Percentiles rank a stretch among this genome's conserved stretches.
These are phyloP conservation scores for Neomorphus geoffroyi DNA, from an alignment of 2,797 vertebrate species.

Conservation along the genomic window DNA sequence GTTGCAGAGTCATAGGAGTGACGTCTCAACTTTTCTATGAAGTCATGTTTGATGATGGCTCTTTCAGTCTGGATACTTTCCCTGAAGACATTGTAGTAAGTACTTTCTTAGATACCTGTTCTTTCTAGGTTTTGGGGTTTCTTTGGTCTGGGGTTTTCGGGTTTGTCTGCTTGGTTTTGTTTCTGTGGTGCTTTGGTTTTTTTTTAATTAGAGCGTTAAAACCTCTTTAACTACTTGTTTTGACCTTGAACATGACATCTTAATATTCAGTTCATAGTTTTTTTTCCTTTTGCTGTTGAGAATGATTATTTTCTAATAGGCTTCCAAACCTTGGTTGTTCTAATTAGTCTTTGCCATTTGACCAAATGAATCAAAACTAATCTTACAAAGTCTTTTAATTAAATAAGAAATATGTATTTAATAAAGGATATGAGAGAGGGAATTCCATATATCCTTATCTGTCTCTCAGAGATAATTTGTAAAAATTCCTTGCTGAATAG, in stretches of 20 bases:
- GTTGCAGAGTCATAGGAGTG: slow-evolving; percentile 88
- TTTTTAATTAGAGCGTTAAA: not conserved
- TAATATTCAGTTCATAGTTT: slow-evolving; percentile 36
- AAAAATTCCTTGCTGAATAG: slow-evolving; percentile 57
- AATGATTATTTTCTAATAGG: slow-evolving; percentile 37
- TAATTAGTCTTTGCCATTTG: slow-evolving; percentile 52
- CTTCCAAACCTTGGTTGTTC: slow-evolving; percentile 30
- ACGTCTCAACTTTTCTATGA: slow-evolving; percentile 94
- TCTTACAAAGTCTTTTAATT: slow-evolving; percentile 61
- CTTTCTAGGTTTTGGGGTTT: not conserved
- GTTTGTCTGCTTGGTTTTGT: not conserved
- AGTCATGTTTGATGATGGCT: slow-evolving; percentile 96
- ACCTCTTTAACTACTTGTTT: not conserved
- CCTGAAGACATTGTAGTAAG: slow-evolving; percentile 98
- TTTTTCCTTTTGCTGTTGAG: slow-evolving; percentile 19
- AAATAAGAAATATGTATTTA: slow-evolving; percentile 63
- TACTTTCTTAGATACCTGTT: slow-evolving; percentile 1
- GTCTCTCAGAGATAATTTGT: slow-evolving; percentile 33
- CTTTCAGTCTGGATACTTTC: slow-evolving; percentile 94
- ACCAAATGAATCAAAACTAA: slow-evolving; percentile 32
- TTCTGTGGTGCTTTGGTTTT: not conserved
- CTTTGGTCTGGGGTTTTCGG: not conserved
- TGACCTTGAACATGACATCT: not conserved
- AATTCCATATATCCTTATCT: slow-evolving; percentile 52
- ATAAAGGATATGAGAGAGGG: slow-evolving; percentile 32